Evolutionary conservation across 2,113 vertebrate genomes (phyloP).

Genomic region (Hemibagrus wyckioides): DNA sequence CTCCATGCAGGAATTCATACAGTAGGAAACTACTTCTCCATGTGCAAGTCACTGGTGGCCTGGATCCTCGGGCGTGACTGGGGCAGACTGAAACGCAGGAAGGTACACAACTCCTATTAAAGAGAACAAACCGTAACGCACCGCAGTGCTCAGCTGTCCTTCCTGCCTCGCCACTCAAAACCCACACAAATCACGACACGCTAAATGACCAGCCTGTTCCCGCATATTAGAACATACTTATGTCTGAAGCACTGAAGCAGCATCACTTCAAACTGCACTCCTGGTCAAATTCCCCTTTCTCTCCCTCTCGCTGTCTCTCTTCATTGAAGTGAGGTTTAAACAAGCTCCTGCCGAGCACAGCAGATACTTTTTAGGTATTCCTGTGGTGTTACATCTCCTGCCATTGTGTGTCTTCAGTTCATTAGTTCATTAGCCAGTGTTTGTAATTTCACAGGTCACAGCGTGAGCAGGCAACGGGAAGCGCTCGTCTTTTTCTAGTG

Average conservation of each 20-base stretch:
- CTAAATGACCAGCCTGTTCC: neutral
- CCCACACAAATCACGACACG: neutral
- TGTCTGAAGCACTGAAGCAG: neutral
- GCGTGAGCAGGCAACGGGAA: constrained; percentile 39
- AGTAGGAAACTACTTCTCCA: constrained; percentile 65
- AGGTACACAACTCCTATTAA: constrained; percentile 49
- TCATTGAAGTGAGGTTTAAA: neutral
- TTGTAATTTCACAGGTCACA: constrained; percentile 44
- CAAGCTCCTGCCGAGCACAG: neutral
- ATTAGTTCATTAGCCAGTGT: constrained; percentile 33
- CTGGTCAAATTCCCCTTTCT: neutral
- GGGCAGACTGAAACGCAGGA: constrained; percentile 62
- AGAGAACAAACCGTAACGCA: neutral
- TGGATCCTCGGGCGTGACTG: constrained; percentile 66
- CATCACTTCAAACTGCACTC: neutral
- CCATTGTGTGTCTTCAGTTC: constrained; percentile 13
- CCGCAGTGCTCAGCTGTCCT: neutral
- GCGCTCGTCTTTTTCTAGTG: constrained; percentile 16
- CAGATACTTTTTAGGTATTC: constrained; percentile 23
- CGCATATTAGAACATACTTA: neutral
- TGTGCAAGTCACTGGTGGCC: constrained; percentile 66
- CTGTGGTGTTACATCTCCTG: constrained; percentile 8
- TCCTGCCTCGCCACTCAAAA: neutral
- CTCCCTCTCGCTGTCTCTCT: neutral
- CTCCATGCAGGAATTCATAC: constrained; percentile 59